Percentiles rank a stretch among this genome's conserved stretches.
Conservation (phyloP, 2,888 invertebrate genomes). For the Sminthurides aquaticus region DNA sequence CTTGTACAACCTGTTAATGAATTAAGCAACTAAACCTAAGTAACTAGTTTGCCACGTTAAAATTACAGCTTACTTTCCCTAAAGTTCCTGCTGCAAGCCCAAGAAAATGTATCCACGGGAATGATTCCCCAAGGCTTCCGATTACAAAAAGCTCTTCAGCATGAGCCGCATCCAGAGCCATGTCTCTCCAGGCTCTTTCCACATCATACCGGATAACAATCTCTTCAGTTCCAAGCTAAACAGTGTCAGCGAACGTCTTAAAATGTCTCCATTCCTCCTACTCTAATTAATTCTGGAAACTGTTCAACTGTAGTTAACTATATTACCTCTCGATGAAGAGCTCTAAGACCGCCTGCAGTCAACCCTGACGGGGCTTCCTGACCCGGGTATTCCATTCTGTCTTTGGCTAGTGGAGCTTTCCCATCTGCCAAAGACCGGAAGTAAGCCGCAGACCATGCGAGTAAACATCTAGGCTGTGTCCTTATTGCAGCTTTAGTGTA, state of each 20-base stretch:
- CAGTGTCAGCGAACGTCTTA: too few species aligned
- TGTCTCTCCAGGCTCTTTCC: constrained; percentile 31
- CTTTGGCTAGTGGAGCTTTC: constrained; percentile 31
- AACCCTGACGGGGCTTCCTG: constrained; percentile 26
- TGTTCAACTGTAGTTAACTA: too few species aligned
- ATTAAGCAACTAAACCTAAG: too few species aligned
- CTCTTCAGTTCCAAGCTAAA: constrained; percentile 25
- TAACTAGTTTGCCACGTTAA: too few species aligned
- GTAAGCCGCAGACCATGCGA: constrained; percentile 67
- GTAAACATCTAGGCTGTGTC: constrained; percentile 77
- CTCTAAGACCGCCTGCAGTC: constrained; percentile 25
- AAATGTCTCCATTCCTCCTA: too few species aligned
- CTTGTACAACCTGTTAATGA: too few species aligned
- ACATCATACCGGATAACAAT: constrained; percentile 25
- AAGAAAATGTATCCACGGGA: constrained; percentile 33
- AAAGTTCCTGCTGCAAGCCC: constrained; percentile 32
- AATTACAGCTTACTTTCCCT: constrained; percentile 30
- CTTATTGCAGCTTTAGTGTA: constrained; percentile 86
- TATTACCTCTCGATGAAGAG: constrained; percentile 63
- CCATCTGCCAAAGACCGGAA: constrained; percentile 32
- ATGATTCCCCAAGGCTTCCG: constrained; percentile 23
- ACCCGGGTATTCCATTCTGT: constrained; percentile 29
- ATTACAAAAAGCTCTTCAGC: constrained; percentile 25
- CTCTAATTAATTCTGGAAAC: too few species aligned
- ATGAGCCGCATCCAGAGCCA: constrained; percentile 34